phyloP scores from a whole-genome alignment of 1,140 invertebrate species.

The Galleria mellonella region DNA sequence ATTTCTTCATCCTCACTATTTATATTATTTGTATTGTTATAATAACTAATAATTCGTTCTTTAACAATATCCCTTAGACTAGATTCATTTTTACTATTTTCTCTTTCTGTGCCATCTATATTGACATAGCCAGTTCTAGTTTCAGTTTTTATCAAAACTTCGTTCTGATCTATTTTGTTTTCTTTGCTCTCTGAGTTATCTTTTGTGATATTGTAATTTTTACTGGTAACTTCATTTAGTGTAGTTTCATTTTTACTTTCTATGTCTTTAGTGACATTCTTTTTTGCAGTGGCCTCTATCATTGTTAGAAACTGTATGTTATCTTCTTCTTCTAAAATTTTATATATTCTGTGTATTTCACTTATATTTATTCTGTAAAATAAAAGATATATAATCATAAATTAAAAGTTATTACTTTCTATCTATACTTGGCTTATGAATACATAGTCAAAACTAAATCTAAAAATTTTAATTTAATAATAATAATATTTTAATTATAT shows the following conservation, averaged over 20 bases:
- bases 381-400: conserved; percentile 11
- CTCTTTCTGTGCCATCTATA: conserved; percentile 61
- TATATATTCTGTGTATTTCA: conserved; percentile 65
- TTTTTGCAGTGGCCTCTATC: conserved; percentile 36
- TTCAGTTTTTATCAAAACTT: conserved; percentile 60
- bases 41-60: conserved; percentile 44
- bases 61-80: conserved; percentile 46
- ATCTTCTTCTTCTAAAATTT: conserved; percentile 68
- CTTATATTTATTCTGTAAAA: conserved; percentile 65
- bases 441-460: too few species aligned
- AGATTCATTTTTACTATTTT: conserved; percentile 46
- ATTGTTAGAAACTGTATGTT: conserved; percentile 61
- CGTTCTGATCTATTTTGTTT: conserved; percentile 23
- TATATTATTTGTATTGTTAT: conserved; percentile 25
- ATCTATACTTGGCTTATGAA: too few species aligned
- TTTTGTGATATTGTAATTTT: conserved; percentile 1
- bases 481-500: too few species aligned
- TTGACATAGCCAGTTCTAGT: conserved; percentile 61
- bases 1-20: conserved; percentile 18
- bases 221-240: conserved; percentile 3
- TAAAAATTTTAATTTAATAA: too few species aligned
- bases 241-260: conserved; percentile 6
- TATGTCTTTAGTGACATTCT: conserved; percentile 19
- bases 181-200: conserved; percentile 5
- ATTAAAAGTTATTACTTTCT: too few species aligned